Conservation (phyloP, 2,113 vertebrate species). For the Pongo abelii region DNA sequence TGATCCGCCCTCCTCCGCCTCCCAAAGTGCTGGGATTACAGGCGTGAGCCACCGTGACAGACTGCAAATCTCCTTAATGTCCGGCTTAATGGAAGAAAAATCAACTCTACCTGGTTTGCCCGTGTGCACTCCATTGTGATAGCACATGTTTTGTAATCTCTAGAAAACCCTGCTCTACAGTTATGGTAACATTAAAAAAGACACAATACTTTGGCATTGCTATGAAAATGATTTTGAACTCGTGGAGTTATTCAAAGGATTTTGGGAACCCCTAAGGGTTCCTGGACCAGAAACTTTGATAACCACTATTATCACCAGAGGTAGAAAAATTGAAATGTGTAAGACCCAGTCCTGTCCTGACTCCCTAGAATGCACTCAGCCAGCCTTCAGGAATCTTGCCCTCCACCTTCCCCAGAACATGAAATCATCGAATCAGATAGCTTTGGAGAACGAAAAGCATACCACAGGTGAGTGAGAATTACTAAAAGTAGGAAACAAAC, state of each 20-base stretch:
- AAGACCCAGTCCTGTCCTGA: too few species aligned
- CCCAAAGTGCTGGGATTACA: too few species aligned
- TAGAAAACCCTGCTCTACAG: not conserved
- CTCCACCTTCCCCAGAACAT: not conserved
- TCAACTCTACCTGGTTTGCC: not conserved
- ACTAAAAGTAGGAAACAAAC: not conserved
- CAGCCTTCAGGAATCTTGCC: not conserved
- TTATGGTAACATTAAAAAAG: not conserved
- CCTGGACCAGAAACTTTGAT: not conserved
- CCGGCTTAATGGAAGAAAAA: not conserved
- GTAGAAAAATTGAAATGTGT: not conserved
- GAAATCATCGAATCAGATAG: not conserved
- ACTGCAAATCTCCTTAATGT: not conserved
- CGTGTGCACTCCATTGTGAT: not conserved
- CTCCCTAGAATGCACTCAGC: not conserved
- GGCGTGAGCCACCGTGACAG: too few species aligned
- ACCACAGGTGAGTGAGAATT: not conserved
- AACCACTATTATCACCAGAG: not conserved
- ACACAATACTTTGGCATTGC: not conserved
- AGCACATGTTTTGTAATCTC: not conserved
- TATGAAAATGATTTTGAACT: not conserved
- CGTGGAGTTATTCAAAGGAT: not conserved
- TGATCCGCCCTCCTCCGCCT: rapidly evolving
- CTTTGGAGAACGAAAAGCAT: not conserved
- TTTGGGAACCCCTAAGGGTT: not conserved